These are phyloP conservation scores for Malurus elegans DNA, from an alignment of 2,113 vertebrate genomes.

Conservation along the genomic window DNA sequence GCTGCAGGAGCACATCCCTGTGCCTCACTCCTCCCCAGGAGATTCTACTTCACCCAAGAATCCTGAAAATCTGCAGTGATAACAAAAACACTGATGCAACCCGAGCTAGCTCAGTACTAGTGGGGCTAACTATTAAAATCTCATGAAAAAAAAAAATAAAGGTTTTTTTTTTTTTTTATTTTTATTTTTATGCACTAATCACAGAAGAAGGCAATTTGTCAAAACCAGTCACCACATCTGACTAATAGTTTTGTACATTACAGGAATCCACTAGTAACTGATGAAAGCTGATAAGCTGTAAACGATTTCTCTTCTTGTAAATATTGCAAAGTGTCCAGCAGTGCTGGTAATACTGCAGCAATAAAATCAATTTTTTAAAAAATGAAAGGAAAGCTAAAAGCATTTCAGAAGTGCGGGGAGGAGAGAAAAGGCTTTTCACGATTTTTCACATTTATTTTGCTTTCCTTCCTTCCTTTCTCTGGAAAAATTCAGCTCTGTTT, in stretches of 20 bases:
- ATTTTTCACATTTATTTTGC: not conserved
- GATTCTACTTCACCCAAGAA: not conserved
- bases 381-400: not conserved
- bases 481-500: not conserved
- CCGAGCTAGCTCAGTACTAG: not conserved
- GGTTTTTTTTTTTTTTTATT: not conserved
- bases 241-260: constrained; percentile 47
- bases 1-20: not conserved
- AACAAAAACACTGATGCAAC: constrained; percentile 21
- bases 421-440: not conserved
- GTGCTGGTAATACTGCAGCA: not conserved
- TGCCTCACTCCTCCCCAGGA: not conserved
- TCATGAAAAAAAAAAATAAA: constrained; percentile 58
- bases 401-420: not conserved
- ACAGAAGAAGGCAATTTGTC: constrained; percentile 45
- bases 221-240: constrained; percentile 33
- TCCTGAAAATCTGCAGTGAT: constrained; percentile 1
- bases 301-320: constrained; percentile 26
- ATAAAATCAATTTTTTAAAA: not conserved
- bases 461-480: not conserved
- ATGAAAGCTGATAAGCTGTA: constrained; percentile 43
- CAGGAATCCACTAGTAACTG: constrained; percentile 9
- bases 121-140: constrained; percentile 37
- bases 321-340: constrained; percentile 21
- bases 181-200: constrained; percentile 5